Base-by-base conservation (phyloP, 2,888 invertebrate species). In the Cryptus armator region DNA sequence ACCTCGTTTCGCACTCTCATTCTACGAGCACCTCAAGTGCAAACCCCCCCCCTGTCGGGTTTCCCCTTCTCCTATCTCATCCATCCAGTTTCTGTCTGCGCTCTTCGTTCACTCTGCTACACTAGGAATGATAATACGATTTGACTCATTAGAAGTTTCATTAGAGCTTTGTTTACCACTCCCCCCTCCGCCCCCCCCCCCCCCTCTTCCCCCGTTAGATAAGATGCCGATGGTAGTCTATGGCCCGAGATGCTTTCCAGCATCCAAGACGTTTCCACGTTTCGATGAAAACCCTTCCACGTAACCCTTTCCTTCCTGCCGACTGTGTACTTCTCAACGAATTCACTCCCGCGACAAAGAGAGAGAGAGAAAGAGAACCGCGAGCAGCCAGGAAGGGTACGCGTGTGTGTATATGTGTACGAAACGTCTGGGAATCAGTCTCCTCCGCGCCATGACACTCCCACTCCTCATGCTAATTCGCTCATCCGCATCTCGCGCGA, bases 111-210 rank as follows among this genome's bases (percentile, higher is more conserved):
- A 79, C 83, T 89, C 87, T 68, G n/a, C 85, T 85, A 87, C 83
- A 89, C 88, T 89, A 86, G 86, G 90, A 90, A 91, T 91, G 90
- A 91, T 91, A 92, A 92, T 91, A 92, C 90, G 91, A 91, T 92
- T 92, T 90, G 89, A 90, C 90, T 92, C 91, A 91, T 92, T 91
- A 91, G 91, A 92, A 91, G 90, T 92, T 92, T 92, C 91, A 91
- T 92, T 90, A 90, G 89, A 89, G 90, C 91, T 90, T 91, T 91
- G 91, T 92, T 92, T 91, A 90, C 90, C 84, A 84, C 86, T 56
- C 5, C 37, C 37, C 37, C 37, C 86, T 56, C 5, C 37, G 5
- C 37, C 37, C 37, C 37, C 37, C 37, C 7, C 37, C 37, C 37
- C 37, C 5, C 37, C 9, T 9, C 7, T 7, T 37, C 9, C 37